Conservation (phyloP, 2,797 vertebrate genomes). For the Danio albolineatus region DNA sequence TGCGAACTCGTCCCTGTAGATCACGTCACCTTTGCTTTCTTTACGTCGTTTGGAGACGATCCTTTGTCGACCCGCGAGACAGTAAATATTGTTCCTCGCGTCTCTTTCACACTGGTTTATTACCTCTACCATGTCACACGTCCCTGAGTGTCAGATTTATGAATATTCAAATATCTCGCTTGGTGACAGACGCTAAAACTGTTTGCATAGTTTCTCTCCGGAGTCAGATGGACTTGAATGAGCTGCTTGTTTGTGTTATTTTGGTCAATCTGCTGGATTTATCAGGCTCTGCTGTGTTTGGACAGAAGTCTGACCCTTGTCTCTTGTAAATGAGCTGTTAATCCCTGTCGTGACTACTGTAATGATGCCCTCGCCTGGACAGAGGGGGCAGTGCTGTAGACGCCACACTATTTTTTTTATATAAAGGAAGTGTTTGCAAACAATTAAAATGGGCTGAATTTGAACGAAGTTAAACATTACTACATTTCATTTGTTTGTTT, state of each 20-base stretch:
- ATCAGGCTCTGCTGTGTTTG: constrained; percentile 71
- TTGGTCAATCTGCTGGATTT: constrained; percentile 51
- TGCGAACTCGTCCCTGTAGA: constrained; percentile 65
- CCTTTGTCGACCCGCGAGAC: constrained; percentile 58
- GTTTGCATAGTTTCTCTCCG: constrained; percentile 61
- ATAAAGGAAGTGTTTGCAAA: too few species aligned
- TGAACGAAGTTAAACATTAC: too few species aligned
- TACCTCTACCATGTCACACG: constrained; percentile 50
- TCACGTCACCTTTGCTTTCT: constrained; percentile 54
- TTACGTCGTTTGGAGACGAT: constrained; percentile 32
- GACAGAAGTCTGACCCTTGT: constrained; percentile 73
- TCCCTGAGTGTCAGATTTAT: constrained; percentile 66
- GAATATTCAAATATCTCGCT: constrained; percentile 61
- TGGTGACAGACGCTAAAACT: constrained; percentile 42
- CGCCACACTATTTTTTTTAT: neutral
- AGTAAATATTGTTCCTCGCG: constrained; percentile 73
- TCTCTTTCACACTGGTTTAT: constrained; percentile 64
- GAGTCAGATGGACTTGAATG: constrained; percentile 49
- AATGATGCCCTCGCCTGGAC: constrained; percentile 56
- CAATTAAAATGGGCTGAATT: too few species aligned
- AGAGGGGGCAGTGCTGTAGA: constrained; percentile 42
- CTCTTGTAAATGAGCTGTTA: constrained; percentile 72
- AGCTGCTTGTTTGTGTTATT: neutral
- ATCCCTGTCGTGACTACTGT: constrained; percentile 71
- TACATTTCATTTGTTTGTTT: too few species aligned